These are phyloP conservation scores for Aphidius gifuensis DNA, from an alignment of 1,140 invertebrate species.

Conservation along the genomic window DNA sequence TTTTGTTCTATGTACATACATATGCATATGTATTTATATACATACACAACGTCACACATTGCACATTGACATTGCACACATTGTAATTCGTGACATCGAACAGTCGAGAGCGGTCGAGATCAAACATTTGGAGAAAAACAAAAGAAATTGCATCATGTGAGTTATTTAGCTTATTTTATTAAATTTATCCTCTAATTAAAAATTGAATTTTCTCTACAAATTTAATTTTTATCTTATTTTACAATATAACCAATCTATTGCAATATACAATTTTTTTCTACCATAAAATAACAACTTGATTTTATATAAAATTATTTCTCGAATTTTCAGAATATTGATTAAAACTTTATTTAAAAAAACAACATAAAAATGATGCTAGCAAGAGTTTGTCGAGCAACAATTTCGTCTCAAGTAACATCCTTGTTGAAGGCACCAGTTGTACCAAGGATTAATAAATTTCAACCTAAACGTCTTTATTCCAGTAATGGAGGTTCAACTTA, in stretches of 20 bases:
- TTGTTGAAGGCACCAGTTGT: slow-evolving; percentile 35
- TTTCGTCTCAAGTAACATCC: slow-evolving; percentile 35
- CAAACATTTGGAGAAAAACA: background rate
- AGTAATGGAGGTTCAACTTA: slow-evolving; percentile 42
- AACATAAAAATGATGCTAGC: slow-evolving; percentile 43
- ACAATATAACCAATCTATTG: too few relatives aligned
- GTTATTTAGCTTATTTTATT: slow-evolving; percentile 3
- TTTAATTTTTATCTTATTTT: too few relatives aligned
- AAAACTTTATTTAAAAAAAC: slow-evolving; percentile 16
- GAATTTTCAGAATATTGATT: slow-evolving; percentile 15
- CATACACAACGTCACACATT: too few relatives aligned
- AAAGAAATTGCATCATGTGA: slow-evolving; percentile 31
- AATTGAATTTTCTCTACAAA: too few relatives aligned
- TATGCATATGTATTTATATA: too few relatives aligned
- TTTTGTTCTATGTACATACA: too few relatives aligned
- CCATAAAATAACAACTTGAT: background rate
- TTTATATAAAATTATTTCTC: background rate
- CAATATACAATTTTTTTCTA: too few relatives aligned
- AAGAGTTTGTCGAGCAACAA: slow-evolving; percentile 38
- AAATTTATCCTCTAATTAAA: too few relatives aligned
- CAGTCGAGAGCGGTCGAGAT: background rate
- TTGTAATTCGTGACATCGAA: too few relatives aligned
- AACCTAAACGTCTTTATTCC: slow-evolving; percentile 42
- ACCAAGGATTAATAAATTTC: slow-evolving; percentile 32
- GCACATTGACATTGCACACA: too few relatives aligned